Evolutionary conservation across 2,797 vertebrate genomes (phyloP).

Genomic region (Lacerta bilineata): DNA sequence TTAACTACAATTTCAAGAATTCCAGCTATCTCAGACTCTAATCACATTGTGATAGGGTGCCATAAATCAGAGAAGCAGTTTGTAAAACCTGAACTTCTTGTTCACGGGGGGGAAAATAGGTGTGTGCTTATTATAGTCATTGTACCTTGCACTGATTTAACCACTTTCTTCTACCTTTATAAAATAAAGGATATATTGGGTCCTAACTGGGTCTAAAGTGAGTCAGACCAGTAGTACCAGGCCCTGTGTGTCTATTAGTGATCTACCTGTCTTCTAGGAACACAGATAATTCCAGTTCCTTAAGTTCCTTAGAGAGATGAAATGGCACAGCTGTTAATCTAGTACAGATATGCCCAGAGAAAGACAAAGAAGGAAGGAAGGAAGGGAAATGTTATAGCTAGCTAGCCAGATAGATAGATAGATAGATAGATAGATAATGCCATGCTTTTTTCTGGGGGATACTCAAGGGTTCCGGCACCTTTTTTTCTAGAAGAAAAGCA

Average conservation of each 20-base stretch:
- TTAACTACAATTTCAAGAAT: conserved; percentile 39
- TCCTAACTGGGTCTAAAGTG: neutral
- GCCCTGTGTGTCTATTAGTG: neutral
- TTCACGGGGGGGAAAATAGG: neutral
- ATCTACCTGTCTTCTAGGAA: too few relatives aligned
- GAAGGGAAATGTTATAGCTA: too few relatives aligned
- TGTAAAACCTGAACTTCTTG: neutral
- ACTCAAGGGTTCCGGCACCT: too few relatives aligned
- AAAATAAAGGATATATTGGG: neutral
- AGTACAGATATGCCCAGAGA: too few relatives aligned
- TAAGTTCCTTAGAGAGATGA: too few relatives aligned
- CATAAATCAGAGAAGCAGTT: conserved; percentile 18
- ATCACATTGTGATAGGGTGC: conserved; percentile 26
- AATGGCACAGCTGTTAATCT: too few relatives aligned
- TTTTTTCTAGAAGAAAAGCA: too few relatives aligned
- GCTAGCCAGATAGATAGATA: too few relatives aligned
- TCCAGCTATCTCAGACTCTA: conserved; percentile 17
- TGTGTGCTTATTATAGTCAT: neutral
- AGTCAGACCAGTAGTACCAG: neutral
- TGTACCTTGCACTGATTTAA: neutral
- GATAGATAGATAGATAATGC: too few relatives aligned
- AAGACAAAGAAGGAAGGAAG: too few relatives aligned
- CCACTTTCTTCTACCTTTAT: neutral
- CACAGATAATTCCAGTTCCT: too few relatives aligned
- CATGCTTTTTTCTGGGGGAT: too few relatives aligned